A percentile compares a stretch with the other conserved stretches of the same genome.
phyloP scores from a whole-genome alignment of 2,888 invertebrate species.

The Drosophila mulleri region DNA sequence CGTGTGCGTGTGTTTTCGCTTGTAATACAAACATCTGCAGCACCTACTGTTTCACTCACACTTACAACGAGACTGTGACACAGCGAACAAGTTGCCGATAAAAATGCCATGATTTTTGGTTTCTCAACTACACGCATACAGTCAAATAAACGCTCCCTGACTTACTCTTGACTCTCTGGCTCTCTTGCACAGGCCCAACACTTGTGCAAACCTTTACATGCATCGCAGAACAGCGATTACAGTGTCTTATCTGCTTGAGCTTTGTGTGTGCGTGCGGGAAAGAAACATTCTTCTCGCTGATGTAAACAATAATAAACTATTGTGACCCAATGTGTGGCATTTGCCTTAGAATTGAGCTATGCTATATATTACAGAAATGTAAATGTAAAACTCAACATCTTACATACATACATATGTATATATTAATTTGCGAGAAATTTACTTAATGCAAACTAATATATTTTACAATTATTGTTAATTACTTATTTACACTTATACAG shows the following conservation, averaged over 20 bases:
- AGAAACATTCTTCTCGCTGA: slow-evolving; percentile 8
- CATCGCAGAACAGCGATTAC: slow-evolving; percentile 24
- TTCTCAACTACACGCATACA: slow-evolving; percentile 20
- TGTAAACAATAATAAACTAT: slow-evolving; percentile 38
- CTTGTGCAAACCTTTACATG: slow-evolving; percentile 17
- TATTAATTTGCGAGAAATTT: neutral
- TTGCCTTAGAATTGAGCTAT: neutral
- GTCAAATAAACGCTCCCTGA: neutral
- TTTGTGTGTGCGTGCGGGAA: slow-evolving; percentile 3
- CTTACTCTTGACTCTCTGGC: slow-evolving; percentile 18
- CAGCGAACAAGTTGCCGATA: slow-evolving; percentile 58
- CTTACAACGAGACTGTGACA: slow-evolving; percentile 31
- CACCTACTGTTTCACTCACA: slow-evolving; percentile 49
- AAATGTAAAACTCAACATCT: neutral
- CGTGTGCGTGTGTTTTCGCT: slow-evolving; percentile 17
- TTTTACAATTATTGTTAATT: neutral
- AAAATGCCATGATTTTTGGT: slow-evolving; percentile 43
- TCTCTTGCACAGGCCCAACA: slow-evolving; percentile 3
- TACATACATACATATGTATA: neutral
- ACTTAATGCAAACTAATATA: slow-evolving; percentile 1
- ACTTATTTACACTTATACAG: slow-evolving; percentile 11
- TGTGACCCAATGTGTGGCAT: neutral
- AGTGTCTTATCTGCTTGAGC: slow-evolving; percentile 18
- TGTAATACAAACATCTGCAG: slow-evolving; percentile 36
- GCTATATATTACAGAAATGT: neutral